phyloP scores from a whole-genome alignment of 2,113 vertebrate genomes.

The Toxotes jaculatrix region DNA sequence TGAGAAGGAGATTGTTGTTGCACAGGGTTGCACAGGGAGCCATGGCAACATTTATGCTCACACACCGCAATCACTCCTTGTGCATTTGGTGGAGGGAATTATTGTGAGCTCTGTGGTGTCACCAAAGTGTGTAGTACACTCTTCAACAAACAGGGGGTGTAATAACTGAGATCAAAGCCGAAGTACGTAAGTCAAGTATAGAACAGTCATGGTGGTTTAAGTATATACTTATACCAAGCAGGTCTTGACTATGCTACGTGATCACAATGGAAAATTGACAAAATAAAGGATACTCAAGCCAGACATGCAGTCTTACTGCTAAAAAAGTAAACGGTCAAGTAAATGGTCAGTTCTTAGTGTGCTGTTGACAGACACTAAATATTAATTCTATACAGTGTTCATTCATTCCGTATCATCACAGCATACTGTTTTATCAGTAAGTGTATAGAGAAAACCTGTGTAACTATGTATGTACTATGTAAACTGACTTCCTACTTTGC shows the following conservation, averaged over 20 bases:
- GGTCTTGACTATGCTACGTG: no score
- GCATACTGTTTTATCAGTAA: no score
- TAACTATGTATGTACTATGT: no score
- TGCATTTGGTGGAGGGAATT: neutral
- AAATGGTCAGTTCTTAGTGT: neutral
- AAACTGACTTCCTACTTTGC: no score
- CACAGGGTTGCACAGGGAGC: neutral
- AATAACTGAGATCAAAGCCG: neutral
- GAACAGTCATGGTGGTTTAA: no score
- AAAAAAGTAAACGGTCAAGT: neutral
- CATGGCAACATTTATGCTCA: constrained; percentile 1
- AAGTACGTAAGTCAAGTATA: neutral
- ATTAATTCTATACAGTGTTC: no score
- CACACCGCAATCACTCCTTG: neutral
- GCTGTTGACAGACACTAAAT: no score
- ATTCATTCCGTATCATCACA: no score
- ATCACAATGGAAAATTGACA: no score
- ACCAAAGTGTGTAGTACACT: neutral
- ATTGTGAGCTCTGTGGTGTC: neutral
- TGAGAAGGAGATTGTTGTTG: constrained; percentile 28
- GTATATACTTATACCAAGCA: neutral
- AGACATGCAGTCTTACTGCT: no score
- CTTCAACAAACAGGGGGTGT: neutral
- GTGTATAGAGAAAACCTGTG: no score
- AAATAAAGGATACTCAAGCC: no score